Evolutionary conservation across 1,140 invertebrate genomes (phyloP), one percentile per base, ranked within the genome.

Genomic region (Drosophila trapezifrons): DNA sequence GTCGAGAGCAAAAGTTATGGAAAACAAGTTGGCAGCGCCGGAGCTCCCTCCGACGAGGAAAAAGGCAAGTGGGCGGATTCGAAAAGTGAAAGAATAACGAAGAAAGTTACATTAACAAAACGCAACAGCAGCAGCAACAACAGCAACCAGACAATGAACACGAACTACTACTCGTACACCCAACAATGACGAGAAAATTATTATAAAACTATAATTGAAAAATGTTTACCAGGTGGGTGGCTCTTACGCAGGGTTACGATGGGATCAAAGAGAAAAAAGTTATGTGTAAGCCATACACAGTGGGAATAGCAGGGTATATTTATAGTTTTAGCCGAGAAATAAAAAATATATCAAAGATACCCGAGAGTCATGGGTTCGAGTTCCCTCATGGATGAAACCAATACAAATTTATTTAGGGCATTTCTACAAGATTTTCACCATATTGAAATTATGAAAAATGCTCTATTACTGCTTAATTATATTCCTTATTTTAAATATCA

Each of bases 171-270:
- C 51, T 54, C 51, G 51, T 54, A 15, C 32, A 37, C 37, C 37
- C 65, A 86, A 87, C 83, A 86, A 86, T 83, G 84, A 86, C 83
- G 83, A 76, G 83, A 86, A 86, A 87, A 86, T 73, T 87, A 86
- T 76, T 87, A 67, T 76, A 83, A 85, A 89, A 83, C 79, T 76
- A 73, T 83, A 87, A 86, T 76, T 86, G 82, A 78, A 85, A 85
- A 84, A 71, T 69, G 63, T 76, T 67, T 77, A 66, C 73, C 37
- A 51, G 64, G 62, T 77, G 73, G 67, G 71, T 70, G 73, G 75
- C 65, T 43, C 60, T 43, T 66, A 32, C 40, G 65, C 47, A 40
- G 60, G 60, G 45, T 8, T 63, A 35, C 51, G 65, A 64, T 69
- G 65, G 65, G 65, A 69, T 69, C 62, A 72, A 54, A 72, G 38